phyloP scores from a whole-genome alignment of 2,888 invertebrate genomes.

The Siphlonurus alternatus region DNA sequence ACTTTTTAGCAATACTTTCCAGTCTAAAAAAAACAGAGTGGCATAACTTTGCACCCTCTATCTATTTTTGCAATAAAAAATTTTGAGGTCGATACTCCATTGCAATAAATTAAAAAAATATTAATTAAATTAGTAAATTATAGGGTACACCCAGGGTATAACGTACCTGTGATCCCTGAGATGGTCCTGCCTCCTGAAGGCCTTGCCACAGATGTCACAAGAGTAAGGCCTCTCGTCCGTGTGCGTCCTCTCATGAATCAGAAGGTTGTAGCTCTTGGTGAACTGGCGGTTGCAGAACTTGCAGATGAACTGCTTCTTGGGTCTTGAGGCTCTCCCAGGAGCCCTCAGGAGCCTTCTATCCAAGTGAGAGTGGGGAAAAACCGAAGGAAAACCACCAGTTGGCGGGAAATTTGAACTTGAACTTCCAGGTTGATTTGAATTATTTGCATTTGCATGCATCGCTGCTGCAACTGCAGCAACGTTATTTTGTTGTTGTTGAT shows the following conservation, averaged over 20 bases:
- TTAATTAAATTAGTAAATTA: too few species aligned
- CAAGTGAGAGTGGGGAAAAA: slow-evolving; percentile 21
- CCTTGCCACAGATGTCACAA: slow-evolving; percentile 95
- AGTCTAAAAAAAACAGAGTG: too few species aligned
- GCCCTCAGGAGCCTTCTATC: slow-evolving; percentile 19
- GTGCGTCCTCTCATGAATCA: slow-evolving; percentile 95
- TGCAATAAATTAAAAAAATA: too few species aligned
- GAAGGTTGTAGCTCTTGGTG: slow-evolving; percentile 91
- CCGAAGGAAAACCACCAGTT: slow-evolving; percentile 53
- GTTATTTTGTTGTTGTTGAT: slow-evolving; percentile 24
- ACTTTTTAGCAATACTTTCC: too few species aligned
- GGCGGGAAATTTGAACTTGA: slow-evolving; percentile 40
- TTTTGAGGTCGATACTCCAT: too few species aligned
- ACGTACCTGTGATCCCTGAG: slow-evolving; percentile 79
- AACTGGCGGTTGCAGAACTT: slow-evolving; percentile 97
- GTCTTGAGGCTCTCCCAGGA: slow-evolving; percentile 67
- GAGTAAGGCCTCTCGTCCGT: slow-evolving; percentile 95
- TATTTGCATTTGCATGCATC: slow-evolving; percentile 37
- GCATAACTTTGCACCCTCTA: too few species aligned
- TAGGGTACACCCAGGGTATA: too few species aligned
- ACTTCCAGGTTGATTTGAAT: slow-evolving; percentile 12
- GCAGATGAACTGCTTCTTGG: slow-evolving; percentile 97
- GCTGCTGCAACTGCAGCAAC: slow-evolving; percentile 56
- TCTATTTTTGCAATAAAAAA: too few species aligned
- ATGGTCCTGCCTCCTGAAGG: slow-evolving; percentile 93